phyloP scores from a whole-genome alignment of 2,113 vertebrate genomes.

The Setophaga coronata region DNA sequence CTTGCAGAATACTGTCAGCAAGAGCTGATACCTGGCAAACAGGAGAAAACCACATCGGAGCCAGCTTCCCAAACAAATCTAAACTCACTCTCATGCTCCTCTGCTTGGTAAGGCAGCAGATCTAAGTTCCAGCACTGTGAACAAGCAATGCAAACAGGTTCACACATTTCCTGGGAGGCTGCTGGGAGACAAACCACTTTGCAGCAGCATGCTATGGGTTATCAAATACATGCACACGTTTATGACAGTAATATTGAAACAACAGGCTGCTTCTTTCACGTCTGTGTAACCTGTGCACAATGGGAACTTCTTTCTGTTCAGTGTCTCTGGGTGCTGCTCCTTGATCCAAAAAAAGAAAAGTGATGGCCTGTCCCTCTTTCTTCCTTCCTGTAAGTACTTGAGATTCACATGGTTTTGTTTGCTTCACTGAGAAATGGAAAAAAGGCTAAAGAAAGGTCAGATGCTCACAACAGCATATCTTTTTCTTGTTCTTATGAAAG shows the following conservation, averaged over 20 bases:
- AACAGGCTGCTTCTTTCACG: neutral
- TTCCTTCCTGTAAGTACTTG: neutral
- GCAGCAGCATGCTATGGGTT: neutral
- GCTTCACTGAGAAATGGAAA: neutral
- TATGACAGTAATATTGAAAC: neutral
- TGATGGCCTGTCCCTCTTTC: neutral
- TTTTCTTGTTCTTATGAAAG: neutral
- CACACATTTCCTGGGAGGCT: conserved; percentile 15
- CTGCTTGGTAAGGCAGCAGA: neutral
- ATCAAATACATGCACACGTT: neutral
- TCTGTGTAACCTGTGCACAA: neutral
- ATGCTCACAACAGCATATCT: neutral
- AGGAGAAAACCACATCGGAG: neutral
- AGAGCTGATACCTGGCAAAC: conserved; percentile 7
- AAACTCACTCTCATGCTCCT: conserved; percentile 4
- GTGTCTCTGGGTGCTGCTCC: neutral
- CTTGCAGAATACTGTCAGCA: neutral
- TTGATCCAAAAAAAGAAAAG: neutral
- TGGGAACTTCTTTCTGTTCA: neutral
- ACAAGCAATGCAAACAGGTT: neutral
- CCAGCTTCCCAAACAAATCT: conserved; percentile 13
- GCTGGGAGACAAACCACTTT: conserved; percentile 18
- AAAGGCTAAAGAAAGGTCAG: neutral
- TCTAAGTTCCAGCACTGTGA: neutral
- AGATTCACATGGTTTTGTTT: neutral